Evolutionary conservation across 2,888 invertebrate genomes (phyloP).

Genomic region (Nezara viridula): DNA sequence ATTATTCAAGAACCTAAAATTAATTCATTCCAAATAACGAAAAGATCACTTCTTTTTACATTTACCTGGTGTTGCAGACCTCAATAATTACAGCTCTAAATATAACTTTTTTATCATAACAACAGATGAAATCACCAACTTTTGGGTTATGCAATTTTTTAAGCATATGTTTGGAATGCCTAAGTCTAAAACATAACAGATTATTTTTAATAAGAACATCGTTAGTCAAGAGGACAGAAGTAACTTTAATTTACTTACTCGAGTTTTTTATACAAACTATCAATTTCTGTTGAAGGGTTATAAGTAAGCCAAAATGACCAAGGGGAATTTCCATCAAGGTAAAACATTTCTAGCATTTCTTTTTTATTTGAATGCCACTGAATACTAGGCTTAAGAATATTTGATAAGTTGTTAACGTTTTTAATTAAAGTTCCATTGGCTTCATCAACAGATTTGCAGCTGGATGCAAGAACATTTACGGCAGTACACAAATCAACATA

Average conservation of each 20-base stretch:
- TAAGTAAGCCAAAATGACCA: conserved; percentile 47
- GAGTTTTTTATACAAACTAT: conserved; percentile 15
- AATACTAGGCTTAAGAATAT: neutral
- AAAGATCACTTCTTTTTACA: neutral
- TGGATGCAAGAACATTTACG: neutral
- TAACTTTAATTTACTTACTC: conserved; percentile 1
- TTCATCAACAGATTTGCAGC: conserved; percentile 12
- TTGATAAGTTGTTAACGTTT: neutral
- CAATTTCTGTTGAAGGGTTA: conserved; percentile 25
- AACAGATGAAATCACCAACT: conserved; percentile 32
- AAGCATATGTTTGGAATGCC: neutral
- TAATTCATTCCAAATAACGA: neutral
- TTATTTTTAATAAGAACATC: neutral
- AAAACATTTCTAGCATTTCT: conserved; percentile 53
- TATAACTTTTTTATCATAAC: conserved; percentile 24
- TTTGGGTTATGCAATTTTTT: neutral
- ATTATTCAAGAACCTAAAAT: neutral
- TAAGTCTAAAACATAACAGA: neutral
- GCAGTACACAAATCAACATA: neutral
- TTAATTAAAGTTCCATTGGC: neutral
- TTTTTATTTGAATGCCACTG: conserved; percentile 51
- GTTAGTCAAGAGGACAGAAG: neutral
- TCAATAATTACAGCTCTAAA: conserved; percentile 51
- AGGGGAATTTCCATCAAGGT: conserved; percentile 38
- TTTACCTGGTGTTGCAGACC: conserved; percentile 31